These are phyloP conservation scores for Zeugodacus cucurbitae DNA, from an alignment of 1,140 invertebrate genomes.

Conservation along the genomic window DNA sequence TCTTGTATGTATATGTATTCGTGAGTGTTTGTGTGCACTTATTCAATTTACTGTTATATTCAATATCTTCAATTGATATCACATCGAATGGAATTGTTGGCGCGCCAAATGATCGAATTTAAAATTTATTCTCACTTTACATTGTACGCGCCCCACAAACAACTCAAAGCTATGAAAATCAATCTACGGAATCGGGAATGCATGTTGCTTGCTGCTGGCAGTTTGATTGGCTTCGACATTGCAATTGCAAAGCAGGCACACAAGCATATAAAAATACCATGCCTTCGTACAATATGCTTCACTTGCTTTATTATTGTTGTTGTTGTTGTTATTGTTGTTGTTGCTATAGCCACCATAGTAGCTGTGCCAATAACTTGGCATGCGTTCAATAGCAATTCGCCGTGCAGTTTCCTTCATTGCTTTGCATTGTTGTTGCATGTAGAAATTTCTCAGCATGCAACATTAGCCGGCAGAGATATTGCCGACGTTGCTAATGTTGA, in stretches of 20 bases:
- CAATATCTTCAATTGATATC: slow-evolving; percentile 7
- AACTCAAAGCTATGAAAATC: slow-evolving; percentile 10
- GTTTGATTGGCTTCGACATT: not conserved
- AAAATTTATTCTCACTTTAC: slow-evolving; percentile 12
- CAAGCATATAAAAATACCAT: not conserved
- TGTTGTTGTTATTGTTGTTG: not conserved
- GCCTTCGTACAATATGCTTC: not conserved
- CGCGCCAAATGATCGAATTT: slow-evolving; percentile 10
- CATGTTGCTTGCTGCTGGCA: not conserved
- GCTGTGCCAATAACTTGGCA: not conserved
- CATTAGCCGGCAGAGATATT: not conserved
- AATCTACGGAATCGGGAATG: not conserved
- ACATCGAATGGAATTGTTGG: not conserved
- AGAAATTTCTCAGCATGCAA: not conserved
- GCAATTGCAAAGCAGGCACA: not conserved
- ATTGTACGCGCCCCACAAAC: slow-evolving; percentile 4
- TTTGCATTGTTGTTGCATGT: not conserved
- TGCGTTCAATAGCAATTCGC: not conserved
- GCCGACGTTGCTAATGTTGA: not conserved
- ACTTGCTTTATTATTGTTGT: not conserved
- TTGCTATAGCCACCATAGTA: not conserved
- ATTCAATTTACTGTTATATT: slow-evolving; percentile 19
- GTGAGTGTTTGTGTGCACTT: too few species aligned
- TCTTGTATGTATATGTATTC: not conserved
- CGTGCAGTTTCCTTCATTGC: not conserved